Base-by-base conservation (phyloP, 1,140 invertebrate genomes). In the Drosophila kepulauana region DNA sequence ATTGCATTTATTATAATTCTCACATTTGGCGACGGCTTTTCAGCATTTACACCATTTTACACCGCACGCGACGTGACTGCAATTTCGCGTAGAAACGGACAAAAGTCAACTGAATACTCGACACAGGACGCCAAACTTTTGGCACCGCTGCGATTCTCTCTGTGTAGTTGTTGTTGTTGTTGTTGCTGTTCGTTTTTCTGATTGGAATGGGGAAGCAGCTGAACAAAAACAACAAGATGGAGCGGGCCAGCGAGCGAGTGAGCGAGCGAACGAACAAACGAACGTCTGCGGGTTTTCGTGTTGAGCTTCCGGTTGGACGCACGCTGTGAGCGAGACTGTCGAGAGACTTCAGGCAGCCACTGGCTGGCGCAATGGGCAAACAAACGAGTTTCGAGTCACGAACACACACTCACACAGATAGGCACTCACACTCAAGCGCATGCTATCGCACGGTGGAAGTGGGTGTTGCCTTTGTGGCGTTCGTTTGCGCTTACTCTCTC, bases 271-370 rank as follows among this genome's bases (percentile, higher is more conserved):
- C 11, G 30, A 33, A 33, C 30, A 8, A 33, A 33, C 5, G 7
- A 75, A 61, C 70, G 49, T 43, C n/a, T 58, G 35, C 73, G 72
- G 41, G 75, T 71, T 84, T 77, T 54, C 8, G 67, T 63, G 71
- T 67, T 77, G 65, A 84, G 82, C 81, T 87, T 87, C 84, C 84
- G 84, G 84, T 87, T 87, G 84, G 84, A 87, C 75, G 82, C 82
- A 74, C 67, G 75, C 71, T 76, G 49, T 54, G 71, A 80, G 82
- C 75, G 85, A 64, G 69, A 87, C 80, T 87, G 85, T 45, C 57
- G 52, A 49, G 15, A 43, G 54, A 41, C 48, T 58, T 69, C 16
- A 35, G 59, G 51, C 46, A 70, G 63, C 33, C 67, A 66, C 35
- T 59, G 58, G 66, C 70, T 76, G 66, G 45, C 75, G 65, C 69